Evolutionary conservation across 1,140 invertebrate genomes (phyloP).

Genomic region (Pollicipes pollicipes): DNA sequence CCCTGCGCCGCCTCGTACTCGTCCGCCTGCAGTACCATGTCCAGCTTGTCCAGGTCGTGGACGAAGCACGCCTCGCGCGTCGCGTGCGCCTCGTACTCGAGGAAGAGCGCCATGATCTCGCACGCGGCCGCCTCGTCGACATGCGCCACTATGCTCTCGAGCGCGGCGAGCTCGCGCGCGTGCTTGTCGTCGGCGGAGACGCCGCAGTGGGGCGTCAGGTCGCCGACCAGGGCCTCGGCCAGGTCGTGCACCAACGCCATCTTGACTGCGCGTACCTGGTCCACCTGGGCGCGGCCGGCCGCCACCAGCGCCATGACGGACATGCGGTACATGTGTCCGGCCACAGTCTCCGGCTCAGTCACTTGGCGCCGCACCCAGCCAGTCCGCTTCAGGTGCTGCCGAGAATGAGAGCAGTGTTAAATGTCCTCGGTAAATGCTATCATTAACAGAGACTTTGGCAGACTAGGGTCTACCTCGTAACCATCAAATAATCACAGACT

Average conservation of each 20-base stretch:
- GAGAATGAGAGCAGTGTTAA: no score
- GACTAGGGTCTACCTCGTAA: no score
- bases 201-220: slow-evolving; percentile 86
- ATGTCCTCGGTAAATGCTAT: no score
- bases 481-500: no score
- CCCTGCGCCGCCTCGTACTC: slow-evolving; percentile 61
- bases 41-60: slow-evolving; percentile 87
- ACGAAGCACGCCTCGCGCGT: slow-evolving; percentile 77
- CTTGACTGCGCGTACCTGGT: slow-evolving; percentile 8
- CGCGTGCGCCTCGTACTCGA: slow-evolving; percentile 76
- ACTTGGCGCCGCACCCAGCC: slow-evolving; percentile 65
- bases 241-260: slow-evolving; percentile 85
- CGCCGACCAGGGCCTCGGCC: slow-evolving; percentile 89
- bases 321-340: slow-evolving; percentile 97
- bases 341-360: slow-evolving; percentile 67
- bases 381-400: slow-evolving; percentile 46
- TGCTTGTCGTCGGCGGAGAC: slow-evolving; percentile 70
- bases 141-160: slow-evolving; percentile 53
- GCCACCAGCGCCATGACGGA: slow-evolving; percentile 70
- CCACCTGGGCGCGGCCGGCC: slow-evolving; percentile 25
- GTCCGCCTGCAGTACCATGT: slow-evolving; percentile 87
- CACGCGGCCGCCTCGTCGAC: slow-evolving; percentile 43
- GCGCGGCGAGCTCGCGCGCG: slow-evolving; percentile 61
- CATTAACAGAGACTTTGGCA: no score
- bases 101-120: slow-evolving; percentile 49